Conservation (phyloP, 2,797 vertebrate genomes). For the Pantherophis vulpinus region DNA sequence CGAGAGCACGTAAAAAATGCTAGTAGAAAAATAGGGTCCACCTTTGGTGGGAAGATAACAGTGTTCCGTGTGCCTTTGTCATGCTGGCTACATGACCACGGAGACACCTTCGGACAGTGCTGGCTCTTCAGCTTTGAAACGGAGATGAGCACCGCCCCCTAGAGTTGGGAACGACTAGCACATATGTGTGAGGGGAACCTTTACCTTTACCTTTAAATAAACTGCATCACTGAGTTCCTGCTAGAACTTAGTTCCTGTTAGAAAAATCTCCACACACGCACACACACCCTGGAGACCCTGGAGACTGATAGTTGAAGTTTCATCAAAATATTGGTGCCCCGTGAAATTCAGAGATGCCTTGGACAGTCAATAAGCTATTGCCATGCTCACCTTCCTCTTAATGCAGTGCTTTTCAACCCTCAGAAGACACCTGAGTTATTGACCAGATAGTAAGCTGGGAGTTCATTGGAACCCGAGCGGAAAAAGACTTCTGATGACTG, state of each 20-base stretch:
- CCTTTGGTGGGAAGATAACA: too few relatives aligned
- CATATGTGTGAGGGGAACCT: too few relatives aligned
- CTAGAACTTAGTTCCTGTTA: not conserved
- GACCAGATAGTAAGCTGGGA: not conserved
- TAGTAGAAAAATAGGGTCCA: too few relatives aligned
- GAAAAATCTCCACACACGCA: too few relatives aligned
- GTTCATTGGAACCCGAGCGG: not conserved
- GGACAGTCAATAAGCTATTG: not conserved
- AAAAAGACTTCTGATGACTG: not conserved
- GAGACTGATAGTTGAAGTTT: not conserved
- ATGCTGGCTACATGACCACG: too few relatives aligned
- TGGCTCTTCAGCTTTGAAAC: too few relatives aligned
- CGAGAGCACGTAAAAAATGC: too few relatives aligned
- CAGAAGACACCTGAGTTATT: not conserved
- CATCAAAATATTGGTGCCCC: not conserved
- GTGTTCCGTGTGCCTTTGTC: too few relatives aligned
- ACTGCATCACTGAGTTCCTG: not conserved
- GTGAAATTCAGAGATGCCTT: not conserved
- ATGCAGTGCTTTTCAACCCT: not conserved
- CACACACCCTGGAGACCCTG: too few relatives aligned
- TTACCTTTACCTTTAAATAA: not conserved
- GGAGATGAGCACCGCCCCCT: too few relatives aligned
- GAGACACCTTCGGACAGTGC: too few relatives aligned
- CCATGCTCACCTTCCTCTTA: not conserved
- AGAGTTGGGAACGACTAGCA: too few relatives aligned